These are phyloP conservation scores for Fragum fragum DNA, from an alignment of 2,888 invertebrate species.

Conservation along the genomic window DNA sequence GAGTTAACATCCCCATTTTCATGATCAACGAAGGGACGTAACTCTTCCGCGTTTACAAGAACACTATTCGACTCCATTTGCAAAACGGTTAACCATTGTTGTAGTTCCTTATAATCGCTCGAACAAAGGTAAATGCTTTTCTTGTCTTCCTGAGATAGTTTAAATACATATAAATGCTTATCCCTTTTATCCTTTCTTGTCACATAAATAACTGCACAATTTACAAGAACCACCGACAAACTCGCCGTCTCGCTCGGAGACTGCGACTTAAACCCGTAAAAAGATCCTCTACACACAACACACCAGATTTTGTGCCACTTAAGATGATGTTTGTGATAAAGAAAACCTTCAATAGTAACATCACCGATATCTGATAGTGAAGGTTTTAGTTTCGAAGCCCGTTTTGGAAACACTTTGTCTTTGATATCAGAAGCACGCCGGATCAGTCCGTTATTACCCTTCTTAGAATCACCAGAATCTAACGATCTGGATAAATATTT, in stretches of 20 bases:
- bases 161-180: slow-evolving; percentile 76
- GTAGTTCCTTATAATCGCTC: slow-evolving; percentile 70
- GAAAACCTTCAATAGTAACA: slow-evolving; percentile 66
- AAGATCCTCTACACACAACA: slow-evolving; percentile 76
- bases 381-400: slow-evolving; percentile 50
- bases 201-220: slow-evolving; percentile 73
- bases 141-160: slow-evolving; percentile 73
- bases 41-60: slow-evolving; percentile 51
- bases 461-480: slow-evolving; percentile 61
- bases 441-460: slow-evolving; percentile 67
- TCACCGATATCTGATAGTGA: slow-evolving; percentile 66
- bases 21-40: slow-evolving; percentile 39
- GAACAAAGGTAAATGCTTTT: slow-evolving; percentile 77
- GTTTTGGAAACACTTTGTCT: slow-evolving; percentile 71
- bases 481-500: slow-evolving; percentile 67
- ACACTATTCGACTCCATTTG: slow-evolving; percentile 78
- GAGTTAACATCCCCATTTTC: slow-evolving; percentile 54
- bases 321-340: slow-evolving; percentile 70
- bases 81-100: slow-evolving; percentile 77
- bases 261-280: slow-evolving; percentile 78
- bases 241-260: slow-evolving; percentile 71
- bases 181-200: slow-evolving; percentile 69
- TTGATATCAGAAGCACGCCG: slow-evolving; percentile 78
- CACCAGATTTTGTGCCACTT: slow-evolving; percentile 80
- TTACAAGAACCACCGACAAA: slow-evolving; percentile 71